phyloP scores from a whole-genome alignment of 1,140 invertebrate species.

The Agrilus planipennis region DNA sequence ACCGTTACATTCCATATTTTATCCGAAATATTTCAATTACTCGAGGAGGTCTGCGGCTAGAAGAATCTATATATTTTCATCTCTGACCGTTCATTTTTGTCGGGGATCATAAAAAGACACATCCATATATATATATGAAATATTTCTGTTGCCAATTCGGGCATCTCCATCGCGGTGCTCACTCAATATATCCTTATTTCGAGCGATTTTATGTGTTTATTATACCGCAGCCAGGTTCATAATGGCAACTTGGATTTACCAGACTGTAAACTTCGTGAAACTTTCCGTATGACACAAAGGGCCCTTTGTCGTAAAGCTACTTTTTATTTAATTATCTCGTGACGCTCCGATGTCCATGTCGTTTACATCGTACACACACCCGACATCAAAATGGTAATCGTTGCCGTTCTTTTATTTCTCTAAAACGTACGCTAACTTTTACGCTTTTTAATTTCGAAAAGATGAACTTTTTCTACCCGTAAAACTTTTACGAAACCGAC shows the following conservation, averaged over 20 bases:
- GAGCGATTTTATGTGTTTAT: slow-evolving; percentile 33
- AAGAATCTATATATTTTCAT: slow-evolving; percentile 27
- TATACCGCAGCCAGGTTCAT: slow-evolving; percentile 31
- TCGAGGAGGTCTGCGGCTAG: slow-evolving; percentile 14
- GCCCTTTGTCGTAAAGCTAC: slow-evolving; percentile 6
- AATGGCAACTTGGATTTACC: slow-evolving; percentile 26
- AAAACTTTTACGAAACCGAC: too few species aligned
- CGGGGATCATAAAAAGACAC: too few species aligned
- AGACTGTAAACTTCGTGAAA: slow-evolving; percentile 26
- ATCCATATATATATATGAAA: slow-evolving; percentile 31
- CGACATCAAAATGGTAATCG: too few species aligned
- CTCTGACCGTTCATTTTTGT: slow-evolving; percentile 26
- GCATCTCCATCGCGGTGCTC: slow-evolving; percentile 20
- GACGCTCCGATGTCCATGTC: too few species aligned
- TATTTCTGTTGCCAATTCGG: slow-evolving; percentile 29
- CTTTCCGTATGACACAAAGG: slow-evolving; percentile 9
- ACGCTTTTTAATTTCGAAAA: too few species aligned
- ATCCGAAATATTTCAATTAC: slow-evolving; percentile 31
- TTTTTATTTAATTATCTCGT: slow-evolving; percentile 11
- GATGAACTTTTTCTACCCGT: too few species aligned
- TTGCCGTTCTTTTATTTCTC: too few species aligned
- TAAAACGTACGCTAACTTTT: too few species aligned
- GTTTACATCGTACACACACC: too few species aligned
- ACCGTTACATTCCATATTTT: slow-evolving; percentile 23
- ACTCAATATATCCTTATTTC: slow-evolving; percentile 34